These are phyloP conservation scores for Lepidocolaptes lacrymiger DNA, from an alignment of 2,797 vertebrate species.

Conservation along the genomic window DNA sequence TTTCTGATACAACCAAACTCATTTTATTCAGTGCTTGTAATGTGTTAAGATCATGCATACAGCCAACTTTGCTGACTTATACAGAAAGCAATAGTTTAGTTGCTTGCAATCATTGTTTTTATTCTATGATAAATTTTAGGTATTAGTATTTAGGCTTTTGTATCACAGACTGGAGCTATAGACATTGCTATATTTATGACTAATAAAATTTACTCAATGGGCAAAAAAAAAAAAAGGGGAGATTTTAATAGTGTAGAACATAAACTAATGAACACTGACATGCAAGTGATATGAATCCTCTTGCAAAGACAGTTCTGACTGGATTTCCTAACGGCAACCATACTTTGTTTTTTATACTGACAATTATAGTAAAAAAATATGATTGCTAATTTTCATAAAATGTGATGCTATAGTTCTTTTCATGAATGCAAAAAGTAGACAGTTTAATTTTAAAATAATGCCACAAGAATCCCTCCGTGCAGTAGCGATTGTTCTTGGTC, in stretches of 20 bases:
- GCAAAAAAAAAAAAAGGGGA: background rate
- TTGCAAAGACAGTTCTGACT: background rate
- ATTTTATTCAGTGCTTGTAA: background rate
- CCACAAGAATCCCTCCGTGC: background rate
- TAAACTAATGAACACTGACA: background rate
- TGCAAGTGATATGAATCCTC: background rate
- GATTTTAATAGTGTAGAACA: background rate
- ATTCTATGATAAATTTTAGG: background rate
- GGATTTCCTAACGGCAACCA: background rate
- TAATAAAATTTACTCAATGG: background rate
- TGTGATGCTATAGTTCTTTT: background rate
- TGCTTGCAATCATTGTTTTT: background rate
- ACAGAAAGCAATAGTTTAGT: background rate
- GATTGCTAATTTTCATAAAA: background rate
- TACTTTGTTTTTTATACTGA: background rate
- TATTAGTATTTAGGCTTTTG: background rate
- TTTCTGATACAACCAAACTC: background rate
- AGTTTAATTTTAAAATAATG: background rate
- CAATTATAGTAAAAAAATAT: background rate
- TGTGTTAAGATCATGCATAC: background rate
- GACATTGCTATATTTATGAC: background rate
- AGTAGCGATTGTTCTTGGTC: background rate
- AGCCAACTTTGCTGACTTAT: background rate
- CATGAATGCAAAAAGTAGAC: accelerated
- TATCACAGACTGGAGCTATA: background rate